phyloP scores from a whole-genome alignment of 1,140 invertebrate species.

The Heliothis virescens region DNA sequence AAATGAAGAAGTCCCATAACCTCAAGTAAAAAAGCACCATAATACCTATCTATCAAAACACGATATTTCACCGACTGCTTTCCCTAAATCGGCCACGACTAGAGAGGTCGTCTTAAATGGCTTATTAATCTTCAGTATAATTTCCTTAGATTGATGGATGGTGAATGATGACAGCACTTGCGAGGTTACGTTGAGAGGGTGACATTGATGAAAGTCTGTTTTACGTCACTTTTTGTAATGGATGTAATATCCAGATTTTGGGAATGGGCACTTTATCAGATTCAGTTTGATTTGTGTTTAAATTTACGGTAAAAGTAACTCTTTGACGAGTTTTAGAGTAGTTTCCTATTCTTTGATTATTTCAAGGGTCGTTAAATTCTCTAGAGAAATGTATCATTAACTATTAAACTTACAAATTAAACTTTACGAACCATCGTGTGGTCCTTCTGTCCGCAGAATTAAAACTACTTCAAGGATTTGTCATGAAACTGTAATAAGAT shows the following conservation, averaged over 20 bases:
- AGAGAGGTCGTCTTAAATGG: constrained; percentile 50
- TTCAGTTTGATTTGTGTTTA: background rate
- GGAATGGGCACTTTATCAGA: background rate
- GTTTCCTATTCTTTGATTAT: too few relatives aligned
- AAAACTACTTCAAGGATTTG: too few relatives aligned
- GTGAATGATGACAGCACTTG: constrained; percentile 51
- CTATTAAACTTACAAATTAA: too few relatives aligned
- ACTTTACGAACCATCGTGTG: too few relatives aligned
- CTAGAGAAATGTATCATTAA: too few relatives aligned
- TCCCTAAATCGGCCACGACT: constrained; percentile 26
- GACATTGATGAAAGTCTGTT: constrained; percentile 29
- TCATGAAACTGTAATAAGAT: too few relatives aligned
- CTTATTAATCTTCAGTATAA: constrained; percentile 62
- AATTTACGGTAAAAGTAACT: too few relatives aligned
- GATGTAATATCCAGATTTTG: background rate
- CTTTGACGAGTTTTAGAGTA: too few relatives aligned
- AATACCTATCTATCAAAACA: background rate
- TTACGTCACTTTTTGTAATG: background rate
- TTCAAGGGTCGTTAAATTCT: too few relatives aligned
- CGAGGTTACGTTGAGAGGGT: constrained; percentile 10
- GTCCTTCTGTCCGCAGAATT: too few relatives aligned
- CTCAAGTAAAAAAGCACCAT: background rate
- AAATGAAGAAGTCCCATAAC: too few relatives aligned
- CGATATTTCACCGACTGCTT: background rate
- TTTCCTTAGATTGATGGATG: constrained; percentile 65